phyloP scores from a whole-genome alignment of 2,888 invertebrate species.

The Orchesella flavescens region DNA sequence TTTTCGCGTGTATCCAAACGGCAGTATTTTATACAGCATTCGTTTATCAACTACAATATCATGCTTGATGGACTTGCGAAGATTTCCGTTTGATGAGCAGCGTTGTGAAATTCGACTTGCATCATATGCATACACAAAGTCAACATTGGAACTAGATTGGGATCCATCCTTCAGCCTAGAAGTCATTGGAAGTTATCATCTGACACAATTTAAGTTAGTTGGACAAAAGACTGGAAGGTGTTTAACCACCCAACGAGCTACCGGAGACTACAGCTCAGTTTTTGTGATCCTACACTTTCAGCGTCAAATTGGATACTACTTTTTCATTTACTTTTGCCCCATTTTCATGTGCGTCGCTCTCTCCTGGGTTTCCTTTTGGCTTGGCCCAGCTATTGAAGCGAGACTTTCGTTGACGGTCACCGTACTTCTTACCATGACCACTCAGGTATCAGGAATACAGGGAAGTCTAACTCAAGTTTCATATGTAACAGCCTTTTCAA shows the following conservation, averaged over 20 bases:
- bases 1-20: constrained; percentile 41
- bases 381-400: constrained; percentile 48
- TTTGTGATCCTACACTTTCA: constrained; percentile 33
- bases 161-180: not conserved
- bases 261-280: constrained; percentile 43
- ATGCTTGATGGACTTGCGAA: constrained; percentile 52
- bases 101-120: constrained; percentile 44
- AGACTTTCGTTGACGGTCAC: constrained; percentile 62
- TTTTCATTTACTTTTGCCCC: constrained; percentile 45
- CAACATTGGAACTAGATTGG: constrained; percentile 11
- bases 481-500: constrained; percentile 33
- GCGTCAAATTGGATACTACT: constrained; percentile 46
- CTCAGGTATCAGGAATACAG: constrained; percentile 19
- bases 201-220: constrained; percentile 31
- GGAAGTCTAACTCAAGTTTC: constrained; percentile 34
- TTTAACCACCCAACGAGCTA: not conserved
- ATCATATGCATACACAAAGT: constrained; percentile 25
- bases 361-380: constrained; percentile 61
- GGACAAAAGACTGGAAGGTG: constrained; percentile 25
- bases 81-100: constrained; percentile 60
- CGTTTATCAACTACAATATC: constrained; percentile 44
- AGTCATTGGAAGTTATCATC: constrained; percentile 6
- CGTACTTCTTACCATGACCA: constrained; percentile 48
- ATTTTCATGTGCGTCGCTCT: constrained; percentile 4
- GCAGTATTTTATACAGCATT: constrained; percentile 29